Evolutionary conservation across 2,797 vertebrate species (phyloP).

Genomic region (Periparus ater): DNA sequence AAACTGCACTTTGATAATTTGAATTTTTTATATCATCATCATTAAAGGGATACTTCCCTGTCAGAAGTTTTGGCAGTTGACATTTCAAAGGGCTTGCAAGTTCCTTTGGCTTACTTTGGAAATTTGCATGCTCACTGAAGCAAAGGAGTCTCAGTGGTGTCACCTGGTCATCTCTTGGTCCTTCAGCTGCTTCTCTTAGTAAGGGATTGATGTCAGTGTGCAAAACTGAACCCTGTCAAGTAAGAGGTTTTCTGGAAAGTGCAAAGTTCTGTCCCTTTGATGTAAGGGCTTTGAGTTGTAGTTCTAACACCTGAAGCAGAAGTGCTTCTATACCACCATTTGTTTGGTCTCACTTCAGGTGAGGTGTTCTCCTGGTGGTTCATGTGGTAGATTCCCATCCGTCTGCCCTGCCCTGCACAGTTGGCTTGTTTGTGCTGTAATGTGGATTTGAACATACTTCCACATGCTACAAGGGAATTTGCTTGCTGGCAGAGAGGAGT

Average conservation of each 20-base stretch:
- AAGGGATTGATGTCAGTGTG: background rate
- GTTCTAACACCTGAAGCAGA: background rate
- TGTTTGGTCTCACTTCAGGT: background rate
- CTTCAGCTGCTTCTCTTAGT: background rate
- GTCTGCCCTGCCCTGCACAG: background rate
- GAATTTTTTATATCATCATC: background rate
- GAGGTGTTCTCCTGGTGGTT: background rate
- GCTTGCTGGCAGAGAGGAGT: background rate
- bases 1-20: background rate
- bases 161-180: background rate
- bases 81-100: fast-evolving
- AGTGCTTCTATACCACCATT: background rate
- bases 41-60: background rate
- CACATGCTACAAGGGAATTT: background rate
- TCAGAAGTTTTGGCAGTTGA: background rate
- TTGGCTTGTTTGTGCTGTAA: background rate
- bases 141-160: background rate
- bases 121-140: background rate
- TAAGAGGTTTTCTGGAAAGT: background rate
- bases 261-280: background rate
- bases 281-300: background rate
- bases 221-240: background rate
- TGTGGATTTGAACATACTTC: background rate
- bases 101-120: background rate
- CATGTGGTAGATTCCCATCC: fast-evolving